A percentile compares a stretch with the other conserved stretches of the same genome.
Conservation (phyloP, 1,140 invertebrate species). For the Mya arenaria region DNA sequence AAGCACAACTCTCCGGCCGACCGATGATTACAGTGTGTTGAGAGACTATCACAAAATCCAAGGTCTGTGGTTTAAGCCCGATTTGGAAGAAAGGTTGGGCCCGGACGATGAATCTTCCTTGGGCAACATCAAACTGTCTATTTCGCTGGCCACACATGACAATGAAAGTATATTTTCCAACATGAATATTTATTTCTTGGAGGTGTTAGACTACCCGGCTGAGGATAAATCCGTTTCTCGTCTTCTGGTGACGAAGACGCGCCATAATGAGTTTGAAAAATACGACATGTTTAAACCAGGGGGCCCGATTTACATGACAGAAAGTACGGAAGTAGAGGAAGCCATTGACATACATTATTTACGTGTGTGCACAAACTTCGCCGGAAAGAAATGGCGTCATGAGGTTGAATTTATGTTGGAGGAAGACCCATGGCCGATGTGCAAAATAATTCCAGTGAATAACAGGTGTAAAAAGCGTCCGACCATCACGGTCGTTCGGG, state of each 20-base stretch:
- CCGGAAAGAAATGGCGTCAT: slow-evolving; percentile 60
- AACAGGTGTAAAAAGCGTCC: slow-evolving; percentile 55
- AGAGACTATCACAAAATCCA: slow-evolving; percentile 63
- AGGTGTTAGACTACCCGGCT: slow-evolving; percentile 65
- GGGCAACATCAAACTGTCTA: slow-evolving; percentile 64
- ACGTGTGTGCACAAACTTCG: slow-evolving; percentile 57
- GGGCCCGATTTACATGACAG: slow-evolving; percentile 56
- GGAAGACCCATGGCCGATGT: slow-evolving; percentile 66
- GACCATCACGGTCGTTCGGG: slow-evolving; percentile 25
- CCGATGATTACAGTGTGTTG: slow-evolving; percentile 63
- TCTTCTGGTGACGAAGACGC: slow-evolving; percentile 60
- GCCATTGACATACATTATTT: slow-evolving; percentile 56
- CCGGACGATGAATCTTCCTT: slow-evolving; percentile 52
- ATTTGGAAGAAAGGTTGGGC: slow-evolving; percentile 58
- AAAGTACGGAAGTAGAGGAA: slow-evolving; percentile 32
- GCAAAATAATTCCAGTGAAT: slow-evolving; percentile 58
- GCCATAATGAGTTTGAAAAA: slow-evolving; percentile 56
- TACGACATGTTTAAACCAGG: slow-evolving; percentile 65
- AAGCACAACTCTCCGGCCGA: slow-evolving; percentile 61
- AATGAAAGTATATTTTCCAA: slow-evolving; percentile 62
- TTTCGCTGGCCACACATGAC: slow-evolving; percentile 54
- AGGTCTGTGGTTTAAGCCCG: slow-evolving; percentile 66
- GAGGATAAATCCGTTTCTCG: slow-evolving; percentile 66
- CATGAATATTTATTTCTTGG: slow-evolving; percentile 67
- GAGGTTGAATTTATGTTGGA: slow-evolving; percentile 68